Conservation (phyloP, 2,113 vertebrate genomes). For the Cololabis saira region DNA sequence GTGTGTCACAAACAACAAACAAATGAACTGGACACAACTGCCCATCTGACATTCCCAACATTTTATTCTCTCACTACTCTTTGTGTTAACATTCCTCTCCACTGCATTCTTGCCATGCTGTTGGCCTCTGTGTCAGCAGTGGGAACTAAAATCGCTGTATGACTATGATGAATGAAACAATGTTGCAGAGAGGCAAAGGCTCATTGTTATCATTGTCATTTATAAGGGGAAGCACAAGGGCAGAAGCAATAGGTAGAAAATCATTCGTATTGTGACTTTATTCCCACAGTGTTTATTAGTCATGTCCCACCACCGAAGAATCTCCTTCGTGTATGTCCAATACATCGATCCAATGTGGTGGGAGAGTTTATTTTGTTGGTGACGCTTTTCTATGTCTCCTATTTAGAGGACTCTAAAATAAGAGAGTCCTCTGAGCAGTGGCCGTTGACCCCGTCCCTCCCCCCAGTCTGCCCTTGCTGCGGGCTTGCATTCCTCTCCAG, state of each 20-base stretch:
- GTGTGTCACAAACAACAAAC: no score
- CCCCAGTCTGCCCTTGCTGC: constrained; percentile 2
- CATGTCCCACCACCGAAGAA: background rate
- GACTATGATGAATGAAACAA: background rate
- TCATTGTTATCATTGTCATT: background rate
- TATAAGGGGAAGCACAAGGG: background rate
- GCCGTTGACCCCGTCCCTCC: background rate
- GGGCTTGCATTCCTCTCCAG: constrained; percentile 27
- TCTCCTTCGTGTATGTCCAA: background rate
- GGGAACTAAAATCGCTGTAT: constrained; percentile 32
- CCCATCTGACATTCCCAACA: no score
- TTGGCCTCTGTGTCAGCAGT: constrained; percentile 22
- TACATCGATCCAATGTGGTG: background rate
- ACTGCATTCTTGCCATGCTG: constrained; percentile 36
- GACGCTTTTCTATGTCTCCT: background rate
- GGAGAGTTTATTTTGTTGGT: no score
- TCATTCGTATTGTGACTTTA: rapidly evolving
- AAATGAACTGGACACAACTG: no score
- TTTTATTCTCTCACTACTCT: constrained; percentile 1
- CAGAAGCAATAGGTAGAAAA: background rate
- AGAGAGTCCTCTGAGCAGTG: background rate
- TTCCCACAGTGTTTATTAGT: background rate
- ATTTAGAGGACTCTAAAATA: background rate
- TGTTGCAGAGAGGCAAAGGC: background rate
- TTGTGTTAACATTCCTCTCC: constrained; percentile 56